These are phyloP conservation scores for Ophthalmolycus amberensis DNA, from an alignment of 2,113 vertebrate species.

Conservation along the genomic window DNA sequence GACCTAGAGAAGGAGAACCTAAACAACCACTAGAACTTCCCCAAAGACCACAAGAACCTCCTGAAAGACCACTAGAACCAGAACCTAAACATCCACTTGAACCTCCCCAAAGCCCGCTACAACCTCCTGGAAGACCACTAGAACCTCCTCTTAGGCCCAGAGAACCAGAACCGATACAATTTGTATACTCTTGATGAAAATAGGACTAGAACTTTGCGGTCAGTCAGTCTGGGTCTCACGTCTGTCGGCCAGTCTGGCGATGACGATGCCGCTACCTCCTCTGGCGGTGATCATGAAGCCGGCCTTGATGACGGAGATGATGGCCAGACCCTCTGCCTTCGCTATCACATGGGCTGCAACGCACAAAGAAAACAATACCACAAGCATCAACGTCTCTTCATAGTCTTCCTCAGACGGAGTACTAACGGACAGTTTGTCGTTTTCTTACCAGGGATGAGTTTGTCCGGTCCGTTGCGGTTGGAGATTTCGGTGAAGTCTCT, in stretches of 20 bases:
- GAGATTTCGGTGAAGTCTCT: slow-evolving; percentile 96
- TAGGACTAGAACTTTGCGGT: no score
- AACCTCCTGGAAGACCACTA: no score
- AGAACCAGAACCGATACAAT: no score
- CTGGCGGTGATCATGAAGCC: slow-evolving; percentile 96
- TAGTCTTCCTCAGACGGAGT: neutral
- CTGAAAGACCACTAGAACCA: no score
- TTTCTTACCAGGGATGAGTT: slow-evolving; percentile 89
- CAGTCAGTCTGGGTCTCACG: slow-evolving; percentile 53
- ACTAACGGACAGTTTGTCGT: neutral
- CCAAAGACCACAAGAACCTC: no score
- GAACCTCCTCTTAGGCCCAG: no score
- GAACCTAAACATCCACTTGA: no score
- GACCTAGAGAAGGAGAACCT: no score
- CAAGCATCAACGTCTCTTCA: neutral
- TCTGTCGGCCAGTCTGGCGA: slow-evolving; percentile 90
- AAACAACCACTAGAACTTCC: no score
- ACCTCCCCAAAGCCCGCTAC: no score
- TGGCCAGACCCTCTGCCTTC: slow-evolving; percentile 93
- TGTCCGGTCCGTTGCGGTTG: slow-evolving; percentile 92
- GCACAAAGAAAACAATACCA: neutral
- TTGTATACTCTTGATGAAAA: no score
- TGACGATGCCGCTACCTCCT: slow-evolving; percentile 94
- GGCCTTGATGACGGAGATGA: slow-evolving; percentile 95
- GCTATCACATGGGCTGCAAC: slow-evolving; percentile 92